These are phyloP conservation scores for Phytoseiulus persimilis DNA, from an alignment of 2,888 invertebrate genomes.

Conservation along the genomic window DNA sequence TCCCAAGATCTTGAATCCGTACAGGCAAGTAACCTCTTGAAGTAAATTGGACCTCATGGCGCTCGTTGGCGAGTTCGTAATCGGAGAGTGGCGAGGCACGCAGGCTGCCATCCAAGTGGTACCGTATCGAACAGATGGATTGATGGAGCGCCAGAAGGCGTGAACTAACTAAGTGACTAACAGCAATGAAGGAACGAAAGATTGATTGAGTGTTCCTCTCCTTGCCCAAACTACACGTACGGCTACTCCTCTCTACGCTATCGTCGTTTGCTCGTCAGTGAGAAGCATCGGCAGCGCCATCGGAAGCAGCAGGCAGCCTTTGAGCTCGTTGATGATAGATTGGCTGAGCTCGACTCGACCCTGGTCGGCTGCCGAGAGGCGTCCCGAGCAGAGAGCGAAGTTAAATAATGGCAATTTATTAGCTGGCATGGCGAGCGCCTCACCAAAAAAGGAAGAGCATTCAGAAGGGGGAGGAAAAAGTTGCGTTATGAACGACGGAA, in stretches of 20 bases:
- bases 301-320: background rate
- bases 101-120: background rate
- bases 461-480: background rate
- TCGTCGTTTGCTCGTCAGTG: background rate
- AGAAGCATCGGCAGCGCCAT: background rate
- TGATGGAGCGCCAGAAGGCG: background rate
- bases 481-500: no score
- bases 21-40: no score
- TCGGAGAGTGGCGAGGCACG: background rate
- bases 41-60: background rate
- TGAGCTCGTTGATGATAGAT: background rate
- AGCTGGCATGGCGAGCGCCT: background rate
- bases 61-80: background rate
- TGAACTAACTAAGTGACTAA: background rate
- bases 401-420: conserved; percentile 5
- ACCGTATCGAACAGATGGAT: background rate
- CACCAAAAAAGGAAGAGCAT: background rate
- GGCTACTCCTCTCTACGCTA: background rate
- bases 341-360: background rate
- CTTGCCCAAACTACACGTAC: background rate
- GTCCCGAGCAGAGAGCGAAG: background rate
- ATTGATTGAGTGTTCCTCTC: background rate
- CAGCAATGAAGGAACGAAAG: background rate
- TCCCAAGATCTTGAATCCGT: no score
- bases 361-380: background rate